Conservation (phyloP, 2,113 vertebrate species). For the Dascyllus trimaculatus region DNA sequence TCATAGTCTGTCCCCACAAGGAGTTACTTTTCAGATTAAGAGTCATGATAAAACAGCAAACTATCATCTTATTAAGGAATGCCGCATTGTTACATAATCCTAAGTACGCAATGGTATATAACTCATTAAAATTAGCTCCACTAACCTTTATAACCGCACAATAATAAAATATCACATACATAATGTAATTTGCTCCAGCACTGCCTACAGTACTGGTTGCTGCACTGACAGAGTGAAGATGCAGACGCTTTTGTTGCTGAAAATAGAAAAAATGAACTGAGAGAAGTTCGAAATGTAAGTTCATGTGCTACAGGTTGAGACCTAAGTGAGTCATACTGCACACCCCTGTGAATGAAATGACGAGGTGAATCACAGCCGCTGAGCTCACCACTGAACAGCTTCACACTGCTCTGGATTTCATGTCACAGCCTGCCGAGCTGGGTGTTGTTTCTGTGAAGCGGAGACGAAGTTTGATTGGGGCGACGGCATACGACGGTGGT, state of each 20-base stretch:
- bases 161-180: neutral
- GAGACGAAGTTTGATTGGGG: constrained; percentile 44
- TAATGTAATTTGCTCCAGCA: neutral
- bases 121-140: neutral
- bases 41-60: too few species aligned
- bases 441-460: constrained; percentile 5
- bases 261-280: constrained; percentile 48
- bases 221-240: neutral
- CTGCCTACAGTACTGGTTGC: neutral
- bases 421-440: constrained; percentile 41
- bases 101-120: too few species aligned
- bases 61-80: too few species aligned
- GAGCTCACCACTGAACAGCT: constrained; percentile 10
- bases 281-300: constrained; percentile 12
- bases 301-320: constrained; percentile 3
- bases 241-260: constrained; percentile 17
- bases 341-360: constrained; percentile 54
- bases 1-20: too few species aligned
- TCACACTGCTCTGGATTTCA: constrained; percentile 32
- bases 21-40: too few species aligned
- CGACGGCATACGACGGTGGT: constrained; percentile 23
- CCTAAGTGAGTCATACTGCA: constrained; percentile 45
- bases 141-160: neutral
- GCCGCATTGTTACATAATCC: too few species aligned
- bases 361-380: constrained; percentile 34